Conservation (phyloP, 2,888 invertebrate species). For the Hypomecis atomaria region DNA sequence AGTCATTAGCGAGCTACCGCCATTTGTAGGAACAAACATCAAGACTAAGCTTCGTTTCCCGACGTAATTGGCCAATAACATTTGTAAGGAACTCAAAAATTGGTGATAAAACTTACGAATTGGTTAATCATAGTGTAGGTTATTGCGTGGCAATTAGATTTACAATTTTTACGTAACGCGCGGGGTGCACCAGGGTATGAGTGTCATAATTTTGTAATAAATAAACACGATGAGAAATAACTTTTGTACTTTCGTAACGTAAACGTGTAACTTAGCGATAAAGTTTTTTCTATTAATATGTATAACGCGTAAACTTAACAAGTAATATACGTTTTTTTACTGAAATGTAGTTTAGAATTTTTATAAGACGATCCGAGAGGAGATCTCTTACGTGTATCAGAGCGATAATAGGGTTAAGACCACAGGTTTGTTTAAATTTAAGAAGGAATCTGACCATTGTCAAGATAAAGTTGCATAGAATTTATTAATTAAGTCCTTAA, state of each 20-base stretch:
- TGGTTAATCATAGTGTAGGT: conserved; percentile 74
- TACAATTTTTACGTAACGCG: conserved; percentile 74
- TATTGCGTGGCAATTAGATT: conserved; percentile 81
- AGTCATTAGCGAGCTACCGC: conserved; percentile 44
- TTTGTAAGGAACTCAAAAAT: conserved; percentile 53
- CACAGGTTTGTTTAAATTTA: conserved; percentile 60
- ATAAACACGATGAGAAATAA: conserved; percentile 51
- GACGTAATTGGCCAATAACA: conserved; percentile 38
- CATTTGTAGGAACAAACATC: conserved; percentile 40
- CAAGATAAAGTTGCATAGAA: conserved; percentile 39
- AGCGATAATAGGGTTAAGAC: conserved; percentile 81
- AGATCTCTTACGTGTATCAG: conserved; percentile 80
- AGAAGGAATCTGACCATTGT: conserved; percentile 59
- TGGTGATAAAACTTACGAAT: conserved; percentile 81
- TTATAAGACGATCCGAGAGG: conserved; percentile 73
- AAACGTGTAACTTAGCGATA: conserved; percentile 78
- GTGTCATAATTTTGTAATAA: conserved; percentile 79
- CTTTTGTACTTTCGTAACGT: conserved; percentile 82
- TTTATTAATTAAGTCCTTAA: conserved; percentile 43
- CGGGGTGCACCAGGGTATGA: conserved; percentile 85
- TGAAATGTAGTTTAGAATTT: conserved; percentile 81
- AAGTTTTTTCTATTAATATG: conserved; percentile 78
- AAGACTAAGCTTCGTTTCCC: conserved; percentile 30
- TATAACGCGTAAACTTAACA: conserved; percentile 73
- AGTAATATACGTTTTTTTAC: conserved; percentile 81